Conservation (phyloP, 2,888 invertebrate species). For the Lithosia quadra region DNA sequence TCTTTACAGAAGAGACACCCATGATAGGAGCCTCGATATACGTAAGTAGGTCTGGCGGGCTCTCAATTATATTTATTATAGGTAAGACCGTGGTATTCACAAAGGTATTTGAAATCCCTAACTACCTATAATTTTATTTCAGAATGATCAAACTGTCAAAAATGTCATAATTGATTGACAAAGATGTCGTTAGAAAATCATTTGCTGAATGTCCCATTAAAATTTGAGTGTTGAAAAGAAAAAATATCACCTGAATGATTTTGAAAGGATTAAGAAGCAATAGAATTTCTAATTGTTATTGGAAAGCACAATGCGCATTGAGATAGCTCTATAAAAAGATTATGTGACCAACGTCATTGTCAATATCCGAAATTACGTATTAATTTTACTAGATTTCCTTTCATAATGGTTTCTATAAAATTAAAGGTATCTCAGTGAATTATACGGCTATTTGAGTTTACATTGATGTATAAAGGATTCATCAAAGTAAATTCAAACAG, state of each 20-base stretch:
- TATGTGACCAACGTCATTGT: slow-evolving; percentile 20
- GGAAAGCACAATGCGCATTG: slow-evolving; percentile 30
- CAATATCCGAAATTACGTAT: slow-evolving; percentile 17
- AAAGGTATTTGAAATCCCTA: not conserved
- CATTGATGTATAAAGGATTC: slow-evolving; percentile 8
- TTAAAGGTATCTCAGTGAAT: slow-evolving; percentile 5
- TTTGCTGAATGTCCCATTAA: slow-evolving; percentile 23
- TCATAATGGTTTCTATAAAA: slow-evolving; percentile 12
- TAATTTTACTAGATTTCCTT: slow-evolving; percentile 10
- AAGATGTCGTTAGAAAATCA: slow-evolving; percentile 30
- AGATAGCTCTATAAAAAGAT: slow-evolving; percentile 25
- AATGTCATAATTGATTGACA: slow-evolving; percentile 26
- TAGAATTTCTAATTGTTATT: slow-evolving; percentile 25
- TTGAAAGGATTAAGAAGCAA: slow-evolving; percentile 34
- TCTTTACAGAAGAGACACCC: too few relatives aligned
- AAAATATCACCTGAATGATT: slow-evolving; percentile 30
- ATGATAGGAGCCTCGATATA: not conserved
- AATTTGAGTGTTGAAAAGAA: slow-evolving; percentile 29
- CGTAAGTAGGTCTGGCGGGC: not conserved
- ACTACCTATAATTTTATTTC: not conserved
- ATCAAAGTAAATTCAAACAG: too few relatives aligned
- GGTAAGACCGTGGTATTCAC: too few relatives aligned
- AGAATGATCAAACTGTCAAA: slow-evolving; percentile 27
- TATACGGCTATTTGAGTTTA: slow-evolving; percentile 8
- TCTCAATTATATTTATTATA: not conserved